Percentiles rank a stretch among this genome's conserved stretches.
phyloP scores from a whole-genome alignment of 1,140 invertebrate genomes.

The Aphis gossypii region DNA sequence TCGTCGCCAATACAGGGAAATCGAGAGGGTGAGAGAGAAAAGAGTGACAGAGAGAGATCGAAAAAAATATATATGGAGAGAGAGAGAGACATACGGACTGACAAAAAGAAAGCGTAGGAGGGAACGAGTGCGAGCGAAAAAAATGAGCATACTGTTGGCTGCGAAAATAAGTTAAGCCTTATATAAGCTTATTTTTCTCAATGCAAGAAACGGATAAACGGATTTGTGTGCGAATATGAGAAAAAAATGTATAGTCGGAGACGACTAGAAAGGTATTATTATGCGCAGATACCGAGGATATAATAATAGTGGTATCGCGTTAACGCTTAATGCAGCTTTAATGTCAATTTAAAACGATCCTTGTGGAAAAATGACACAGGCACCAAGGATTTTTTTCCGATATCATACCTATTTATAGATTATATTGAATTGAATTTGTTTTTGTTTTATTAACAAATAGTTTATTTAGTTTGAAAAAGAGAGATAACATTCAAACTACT shows the following conservation, averaged over 20 bases:
- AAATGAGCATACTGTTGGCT: conserved; percentile 33
- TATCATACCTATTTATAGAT: background rate
- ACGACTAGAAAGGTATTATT: conserved; percentile 32
- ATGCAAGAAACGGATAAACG: conserved; percentile 18
- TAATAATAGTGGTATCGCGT: background rate
- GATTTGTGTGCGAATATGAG: conserved; percentile 1
- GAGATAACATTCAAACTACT: too few relatives aligned
- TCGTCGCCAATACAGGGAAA: background rate
- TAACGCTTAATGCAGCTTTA: conserved; percentile 6
- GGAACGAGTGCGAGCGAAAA: background rate
- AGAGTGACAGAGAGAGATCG: background rate
- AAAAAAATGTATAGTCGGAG: background rate
- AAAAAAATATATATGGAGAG: background rate
- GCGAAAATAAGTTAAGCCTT: conserved; percentile 25
- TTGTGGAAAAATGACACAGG: background rate
- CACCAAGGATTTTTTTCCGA: background rate
- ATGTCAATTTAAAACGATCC: conserved; percentile 1
- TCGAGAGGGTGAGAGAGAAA: background rate
- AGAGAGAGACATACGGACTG: background rate
- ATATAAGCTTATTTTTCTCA: conserved; percentile 37
- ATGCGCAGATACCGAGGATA: background rate
- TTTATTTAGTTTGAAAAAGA: too few relatives aligned
- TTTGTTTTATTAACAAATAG: background rate
- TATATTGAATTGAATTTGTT: background rate
- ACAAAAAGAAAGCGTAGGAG: background rate